phyloP scores from a whole-genome alignment of 2,113 vertebrate genomes.

The Maccullochella peelii region DNA sequence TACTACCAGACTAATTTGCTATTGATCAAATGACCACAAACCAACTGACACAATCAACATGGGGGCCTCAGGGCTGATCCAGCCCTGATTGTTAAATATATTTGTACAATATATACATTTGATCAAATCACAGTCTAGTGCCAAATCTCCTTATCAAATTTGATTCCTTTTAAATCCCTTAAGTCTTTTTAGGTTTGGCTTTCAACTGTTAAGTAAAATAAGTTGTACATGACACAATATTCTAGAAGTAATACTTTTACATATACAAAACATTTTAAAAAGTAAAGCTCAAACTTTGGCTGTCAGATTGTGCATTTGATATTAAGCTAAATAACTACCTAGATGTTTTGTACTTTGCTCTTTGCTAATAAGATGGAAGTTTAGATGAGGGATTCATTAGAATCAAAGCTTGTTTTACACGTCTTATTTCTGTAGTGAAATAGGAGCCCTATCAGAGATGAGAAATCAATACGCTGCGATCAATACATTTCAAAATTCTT shows the following conservation, averaged over 20 bases:
- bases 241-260: not conserved
- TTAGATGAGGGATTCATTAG: not conserved
- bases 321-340: not conserved
- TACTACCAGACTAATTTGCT: not conserved
- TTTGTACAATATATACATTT: not conserved
- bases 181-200: not conserved
- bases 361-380: not conserved
- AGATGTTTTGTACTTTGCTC: not conserved
- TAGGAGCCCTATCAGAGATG: not conserved
- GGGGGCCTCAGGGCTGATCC: not conserved
- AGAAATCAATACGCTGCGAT: constrained; percentile 11
- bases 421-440: not conserved
- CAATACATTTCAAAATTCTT: constrained; percentile 11
- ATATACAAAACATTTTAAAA: not conserved
- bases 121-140: not conserved
- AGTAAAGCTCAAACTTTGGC: not conserved
- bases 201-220: not conserved
- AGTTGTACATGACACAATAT: not conserved
- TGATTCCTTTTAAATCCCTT: not conserved
- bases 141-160: not conserved
- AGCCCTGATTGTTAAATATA: not conserved
- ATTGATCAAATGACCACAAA: not conserved
- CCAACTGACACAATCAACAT: not conserved
- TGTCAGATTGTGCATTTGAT: not conserved
- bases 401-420: not conserved